phyloP scores from a whole-genome alignment of 2,113 vertebrate genomes.

The Phalacrocorax pelagicus region DNA sequence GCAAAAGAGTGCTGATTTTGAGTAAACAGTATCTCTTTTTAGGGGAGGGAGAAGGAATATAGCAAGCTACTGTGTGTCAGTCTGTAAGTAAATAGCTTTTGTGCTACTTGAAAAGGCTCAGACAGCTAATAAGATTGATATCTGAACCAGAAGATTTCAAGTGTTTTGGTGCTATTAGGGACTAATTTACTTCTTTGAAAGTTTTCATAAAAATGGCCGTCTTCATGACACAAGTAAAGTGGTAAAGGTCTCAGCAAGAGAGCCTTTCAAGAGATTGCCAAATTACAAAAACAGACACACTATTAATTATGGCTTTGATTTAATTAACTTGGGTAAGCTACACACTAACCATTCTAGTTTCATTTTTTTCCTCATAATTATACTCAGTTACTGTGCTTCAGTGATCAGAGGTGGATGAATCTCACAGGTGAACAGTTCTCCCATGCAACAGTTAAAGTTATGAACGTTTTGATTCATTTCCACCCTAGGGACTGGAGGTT shows the following conservation, averaged over 20 bases:
- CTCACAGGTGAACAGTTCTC: not conserved
- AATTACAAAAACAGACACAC: not conserved
- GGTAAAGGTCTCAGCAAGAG: not conserved
- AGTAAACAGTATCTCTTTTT: conserved; percentile 15
- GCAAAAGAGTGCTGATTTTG: not conserved
- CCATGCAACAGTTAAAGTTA: not conserved
- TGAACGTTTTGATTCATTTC: not conserved
- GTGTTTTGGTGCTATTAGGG: conserved; percentile 8
- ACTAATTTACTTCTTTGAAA: conserved; percentile 21
- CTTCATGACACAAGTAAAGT: conserved; percentile 7
- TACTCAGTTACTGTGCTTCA: not conserved
- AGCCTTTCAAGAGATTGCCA: not conserved
- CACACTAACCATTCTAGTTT: not conserved
- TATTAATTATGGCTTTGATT: conserved; percentile 6
- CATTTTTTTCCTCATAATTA: not conserved
- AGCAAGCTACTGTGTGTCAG: conserved; percentile 34
- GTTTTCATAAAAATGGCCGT: conserved; percentile 25
- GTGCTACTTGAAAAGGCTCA: conserved; percentile 54
- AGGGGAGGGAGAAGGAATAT: conserved; percentile 10
- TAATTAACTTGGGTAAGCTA: not conserved
- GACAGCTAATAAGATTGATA: conserved; percentile 53
- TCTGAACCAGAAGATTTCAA: conserved; percentile 51
- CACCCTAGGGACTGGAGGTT: not conserved
- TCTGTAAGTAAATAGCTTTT: conserved; percentile 70
- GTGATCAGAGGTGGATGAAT: not conserved